Percentiles rank a stretch among this genome's conserved stretches.
Evolutionary conservation across 2,797 vertebrate genomes (phyloP).

Genomic region (Enteromius anoplus): DNA sequence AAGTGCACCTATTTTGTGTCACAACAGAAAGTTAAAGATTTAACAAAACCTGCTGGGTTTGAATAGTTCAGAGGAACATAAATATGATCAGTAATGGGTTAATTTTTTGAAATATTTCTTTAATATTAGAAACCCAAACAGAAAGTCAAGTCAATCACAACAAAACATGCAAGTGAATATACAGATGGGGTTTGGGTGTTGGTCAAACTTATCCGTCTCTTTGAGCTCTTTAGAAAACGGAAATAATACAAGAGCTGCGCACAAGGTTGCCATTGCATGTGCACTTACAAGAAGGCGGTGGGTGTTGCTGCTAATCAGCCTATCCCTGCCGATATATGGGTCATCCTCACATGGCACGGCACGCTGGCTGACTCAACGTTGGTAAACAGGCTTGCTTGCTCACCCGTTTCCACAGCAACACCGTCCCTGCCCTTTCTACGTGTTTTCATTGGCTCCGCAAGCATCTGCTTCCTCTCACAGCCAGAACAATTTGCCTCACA

Average conservation of each 20-base stretch:
- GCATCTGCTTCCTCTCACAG: constrained; percentile 44
- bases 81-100: background rate
- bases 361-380: constrained; percentile 51
- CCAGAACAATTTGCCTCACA: constrained; percentile 43
- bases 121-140: background rate
- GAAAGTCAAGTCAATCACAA: background rate
- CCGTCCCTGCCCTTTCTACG: constrained; percentile 46
- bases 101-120: background rate
- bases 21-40: background rate
- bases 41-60: background rate
- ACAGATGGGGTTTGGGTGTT: background rate
- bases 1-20: background rate
- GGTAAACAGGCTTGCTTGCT: constrained; percentile 28
- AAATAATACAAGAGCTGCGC: background rate
- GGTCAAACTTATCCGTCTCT: background rate
- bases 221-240: background rate
- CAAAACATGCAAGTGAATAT: background rate
- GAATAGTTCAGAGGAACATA: background rate
- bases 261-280: background rate
- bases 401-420: constrained; percentile 55
- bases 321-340: constrained; percentile 51
- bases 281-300: constrained; percentile 2
- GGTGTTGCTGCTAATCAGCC: constrained; percentile 25
- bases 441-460: constrained; percentile 34
- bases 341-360: constrained; percentile 53